phyloP scores from a whole-genome alignment of 2,888 invertebrate species.

The Deroplatys truncata region DNA sequence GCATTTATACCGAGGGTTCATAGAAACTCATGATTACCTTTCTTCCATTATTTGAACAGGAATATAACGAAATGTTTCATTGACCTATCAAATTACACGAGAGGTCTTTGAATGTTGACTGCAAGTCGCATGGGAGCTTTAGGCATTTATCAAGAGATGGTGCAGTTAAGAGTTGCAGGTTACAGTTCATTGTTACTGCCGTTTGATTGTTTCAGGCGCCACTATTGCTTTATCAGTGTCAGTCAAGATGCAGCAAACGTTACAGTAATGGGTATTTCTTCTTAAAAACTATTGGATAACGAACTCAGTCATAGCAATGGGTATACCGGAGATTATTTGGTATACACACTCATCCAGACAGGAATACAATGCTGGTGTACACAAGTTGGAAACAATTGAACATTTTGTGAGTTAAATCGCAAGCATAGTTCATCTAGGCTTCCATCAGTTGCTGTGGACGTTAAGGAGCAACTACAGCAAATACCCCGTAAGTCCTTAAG shows the following conservation, averaged over 20 bases:
- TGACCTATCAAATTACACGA: too few relatives aligned
- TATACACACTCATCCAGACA: neutral
- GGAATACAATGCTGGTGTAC: neutral
- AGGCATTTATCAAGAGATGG: neutral
- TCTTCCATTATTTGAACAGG: neutral
- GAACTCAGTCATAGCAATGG: constrained; percentile 44
- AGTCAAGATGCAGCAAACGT: neutral
- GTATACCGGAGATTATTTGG: neutral
- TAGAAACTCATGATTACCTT: neutral
- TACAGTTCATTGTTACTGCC: too few relatives aligned
- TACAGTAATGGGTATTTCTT: neutral
- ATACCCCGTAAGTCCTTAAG: neutral
- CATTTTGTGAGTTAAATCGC: neutral
- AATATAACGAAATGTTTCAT: neutral
- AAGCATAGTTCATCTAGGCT: neutral
- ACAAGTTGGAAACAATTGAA: neutral
- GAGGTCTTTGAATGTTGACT: neutral
- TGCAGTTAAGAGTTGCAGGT: neutral
- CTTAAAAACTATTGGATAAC: neutral
- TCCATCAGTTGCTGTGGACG: neutral
- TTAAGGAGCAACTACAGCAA: neutral
- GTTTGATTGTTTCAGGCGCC: neutral
- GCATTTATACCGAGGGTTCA: too few relatives aligned
- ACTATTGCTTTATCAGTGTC: neutral
- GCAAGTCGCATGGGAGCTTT: neutral